Evolutionary conservation across 2,888 invertebrate genomes (phyloP), one percentile per base, ranked within the genome.

Genomic region (Taenaris catops): DNA sequence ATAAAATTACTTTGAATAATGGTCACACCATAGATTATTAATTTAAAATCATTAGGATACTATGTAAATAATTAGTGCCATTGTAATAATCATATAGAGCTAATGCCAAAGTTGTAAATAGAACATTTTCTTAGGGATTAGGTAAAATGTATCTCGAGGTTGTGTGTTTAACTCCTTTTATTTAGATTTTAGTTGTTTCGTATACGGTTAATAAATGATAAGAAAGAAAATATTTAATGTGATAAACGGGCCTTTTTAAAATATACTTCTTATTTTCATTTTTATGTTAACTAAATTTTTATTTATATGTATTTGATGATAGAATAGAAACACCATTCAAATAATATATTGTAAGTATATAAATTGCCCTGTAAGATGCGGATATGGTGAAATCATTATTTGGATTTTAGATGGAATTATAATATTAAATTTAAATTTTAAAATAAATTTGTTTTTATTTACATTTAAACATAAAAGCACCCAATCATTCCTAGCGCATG

Each of bases 31-130:
- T 24, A 8, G 14, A 17, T 12, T 24, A 20, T 21, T 23, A 17
- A 31, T 21, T 14, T 21, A 34, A 34, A 38, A 31, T 26, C 41
- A 34, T 38, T 42, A 42, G 41, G 23, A 17, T 42, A 42, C 16
- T 23, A 36, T 61, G 61, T 61, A 60, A 56, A 61, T 58, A 56
- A 48, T 51, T 51, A 51, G 52, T 58, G 57, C 49, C 58, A 54
- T 57, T 51, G 51, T 57, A 16, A 49, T 58, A 59, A 47, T 49
- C 48, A 48, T 59, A 46, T 56, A 19, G 69, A 79, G 76, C 70
- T 65, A 72, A 81, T 71, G 81, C 86, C 84, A 84, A 84, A 84
- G 84, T 74, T 84, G 76, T 83, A 76, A 61, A 68, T 71, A 69
- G 27, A 34, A 44, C 43, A 44, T 41, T 44, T 25, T 24, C 23